Conservation (phyloP, 1,140 invertebrate species). For the Panulirus ornatus region DNA sequence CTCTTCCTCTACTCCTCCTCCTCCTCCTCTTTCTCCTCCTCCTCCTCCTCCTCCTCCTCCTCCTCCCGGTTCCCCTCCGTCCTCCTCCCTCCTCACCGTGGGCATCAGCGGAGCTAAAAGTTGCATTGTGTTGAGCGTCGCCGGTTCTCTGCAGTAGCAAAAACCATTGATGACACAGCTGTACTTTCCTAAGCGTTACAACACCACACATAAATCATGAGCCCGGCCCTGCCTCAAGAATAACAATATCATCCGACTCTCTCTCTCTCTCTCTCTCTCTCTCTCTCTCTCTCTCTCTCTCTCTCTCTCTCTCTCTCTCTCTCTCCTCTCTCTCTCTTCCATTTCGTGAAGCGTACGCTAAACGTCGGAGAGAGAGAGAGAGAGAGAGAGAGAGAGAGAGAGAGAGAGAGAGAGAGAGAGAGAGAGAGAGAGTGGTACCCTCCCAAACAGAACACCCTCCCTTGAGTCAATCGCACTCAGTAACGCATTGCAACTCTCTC, state of each 20-base stretch:
- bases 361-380: too few relatives aligned
- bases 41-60: background rate
- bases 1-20: background rate
- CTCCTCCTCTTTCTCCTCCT: background rate
- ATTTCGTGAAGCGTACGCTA: too few relatives aligned
- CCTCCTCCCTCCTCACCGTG: background rate
- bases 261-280: background rate
- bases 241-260: conserved; percentile 34
- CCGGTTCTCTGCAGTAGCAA: conserved; percentile 37
- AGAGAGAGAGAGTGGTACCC: too few relatives aligned
- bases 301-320: conserved; percentile 13
- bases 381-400: too few relatives aligned
- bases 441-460: background rate
- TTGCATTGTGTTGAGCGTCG: conserved; percentile 41
- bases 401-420: too few relatives aligned
- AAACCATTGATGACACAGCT: conserved; percentile 53
- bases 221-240: conserved; percentile 19
- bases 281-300: background rate
- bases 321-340: conserved; percentile 4
- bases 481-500: background rate
- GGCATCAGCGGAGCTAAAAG: background rate
- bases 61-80: background rate
- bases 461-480: background rate
- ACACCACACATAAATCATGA: conserved; percentile 43
- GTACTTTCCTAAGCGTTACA: conserved; percentile 28